Conservation (phyloP, 2,113 vertebrate species). For the Muscicapa adusta region DNA sequence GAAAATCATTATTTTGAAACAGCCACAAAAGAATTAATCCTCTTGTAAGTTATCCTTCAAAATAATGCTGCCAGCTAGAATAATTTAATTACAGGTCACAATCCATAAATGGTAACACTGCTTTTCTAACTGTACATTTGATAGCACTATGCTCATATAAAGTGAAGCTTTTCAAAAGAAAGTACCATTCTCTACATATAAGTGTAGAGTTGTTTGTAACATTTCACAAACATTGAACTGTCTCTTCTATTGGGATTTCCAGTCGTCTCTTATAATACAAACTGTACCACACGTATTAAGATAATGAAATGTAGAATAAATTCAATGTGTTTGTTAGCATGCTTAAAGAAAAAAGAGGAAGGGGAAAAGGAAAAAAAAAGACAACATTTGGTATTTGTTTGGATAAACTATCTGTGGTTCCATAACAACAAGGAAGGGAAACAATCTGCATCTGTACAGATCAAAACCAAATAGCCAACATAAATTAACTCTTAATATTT, state of each 20-base stretch:
- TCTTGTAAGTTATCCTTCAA: not conserved
- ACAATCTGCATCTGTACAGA: not conserved
- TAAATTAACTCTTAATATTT: not conserved
- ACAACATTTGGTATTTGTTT: not conserved
- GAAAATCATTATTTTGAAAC: not conserved
- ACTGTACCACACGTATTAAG: not conserved
- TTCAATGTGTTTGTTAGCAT: not conserved
- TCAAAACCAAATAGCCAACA: not conserved
- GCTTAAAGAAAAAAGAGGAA: not conserved
- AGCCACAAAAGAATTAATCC: not conserved
- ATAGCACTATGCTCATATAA: not conserved
- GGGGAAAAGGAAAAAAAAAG: not conserved
- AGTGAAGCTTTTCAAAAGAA: not conserved
- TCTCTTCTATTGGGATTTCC: not conserved
- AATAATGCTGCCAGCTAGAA: not conserved
- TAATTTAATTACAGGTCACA: not conserved
- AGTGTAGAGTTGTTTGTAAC: not conserved
- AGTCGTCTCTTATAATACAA: not conserved
- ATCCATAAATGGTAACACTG: not conserved
- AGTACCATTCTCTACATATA: fast-evolving
- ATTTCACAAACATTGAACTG: not conserved
- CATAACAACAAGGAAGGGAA: slow-evolving; percentile 5
- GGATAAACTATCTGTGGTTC: not conserved
- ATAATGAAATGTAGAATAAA: not conserved
- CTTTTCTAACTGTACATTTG: not conserved